Percentiles rank a stretch among this genome's conserved stretches.
Evolutionary conservation across 2,797 vertebrate genomes (phyloP).

Genomic region (Echeneis naucrates): DNA sequence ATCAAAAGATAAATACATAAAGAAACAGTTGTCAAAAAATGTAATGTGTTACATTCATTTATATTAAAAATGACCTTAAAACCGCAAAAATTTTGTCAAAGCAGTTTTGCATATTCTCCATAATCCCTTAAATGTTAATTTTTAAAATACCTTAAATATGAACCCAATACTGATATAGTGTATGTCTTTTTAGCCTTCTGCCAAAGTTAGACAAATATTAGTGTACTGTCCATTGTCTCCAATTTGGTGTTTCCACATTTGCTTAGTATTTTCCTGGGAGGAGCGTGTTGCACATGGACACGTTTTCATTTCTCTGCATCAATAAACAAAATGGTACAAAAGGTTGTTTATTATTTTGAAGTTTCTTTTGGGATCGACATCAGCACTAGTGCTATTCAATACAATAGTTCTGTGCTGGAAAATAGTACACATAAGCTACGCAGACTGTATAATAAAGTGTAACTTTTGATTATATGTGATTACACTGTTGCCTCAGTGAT

Average conservation of each 20-base stretch:
- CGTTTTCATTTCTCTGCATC: conserved; percentile 29
- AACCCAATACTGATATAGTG: conserved; percentile 11
- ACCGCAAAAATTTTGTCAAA: background rate
- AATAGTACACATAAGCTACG: conserved; percentile 45
- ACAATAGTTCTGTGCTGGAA: conserved; percentile 39
- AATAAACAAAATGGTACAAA: conserved; percentile 19
- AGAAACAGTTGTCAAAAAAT: background rate
- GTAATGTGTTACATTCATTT: background rate
- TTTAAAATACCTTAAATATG: conserved; percentile 4
- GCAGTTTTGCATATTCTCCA: conserved; percentile 23
- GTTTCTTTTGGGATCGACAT: conserved; percentile 29
- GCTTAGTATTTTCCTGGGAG: conserved; percentile 15
- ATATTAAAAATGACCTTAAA: background rate
- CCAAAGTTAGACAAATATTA: conserved; percentile 26
- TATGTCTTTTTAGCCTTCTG: conserved; percentile 12
- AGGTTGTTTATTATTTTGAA: conserved; percentile 9
- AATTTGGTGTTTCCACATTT: background rate
- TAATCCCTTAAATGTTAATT: conserved; percentile 11
- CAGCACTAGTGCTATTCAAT: conserved; percentile 19
- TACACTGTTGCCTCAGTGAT: conserved; percentile 66
- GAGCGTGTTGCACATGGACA: conserved; percentile 27
- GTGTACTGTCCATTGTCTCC: background rate
- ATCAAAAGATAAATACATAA: background rate
- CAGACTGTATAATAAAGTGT: conserved; percentile 79
- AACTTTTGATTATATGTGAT: conserved; percentile 59